Conservation (phyloP, 2,113 vertebrate genomes). For the Lophura nycthemera region DNA sequence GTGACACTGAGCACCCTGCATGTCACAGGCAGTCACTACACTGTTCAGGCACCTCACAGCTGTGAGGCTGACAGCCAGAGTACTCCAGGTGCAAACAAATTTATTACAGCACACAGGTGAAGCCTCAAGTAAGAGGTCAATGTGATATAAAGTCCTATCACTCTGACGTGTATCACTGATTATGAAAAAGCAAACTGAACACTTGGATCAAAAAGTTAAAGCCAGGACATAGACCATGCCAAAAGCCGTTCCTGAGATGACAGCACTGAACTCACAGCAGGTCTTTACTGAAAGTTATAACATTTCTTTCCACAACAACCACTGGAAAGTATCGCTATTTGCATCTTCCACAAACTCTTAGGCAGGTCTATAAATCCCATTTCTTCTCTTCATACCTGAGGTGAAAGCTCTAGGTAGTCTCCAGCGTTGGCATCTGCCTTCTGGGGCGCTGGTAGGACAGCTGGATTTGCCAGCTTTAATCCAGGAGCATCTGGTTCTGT, state of each 20-base stretch:
- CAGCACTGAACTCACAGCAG: background rate
- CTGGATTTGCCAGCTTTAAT: constrained; percentile 77
- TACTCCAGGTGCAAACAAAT: background rate
- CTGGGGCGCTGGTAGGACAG: constrained; percentile 76
- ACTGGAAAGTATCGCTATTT: background rate
- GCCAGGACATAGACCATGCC: background rate
- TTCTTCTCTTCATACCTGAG: constrained; percentile 77
- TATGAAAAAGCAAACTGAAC: background rate
- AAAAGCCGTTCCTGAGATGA: background rate
- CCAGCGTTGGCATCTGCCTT: constrained; percentile 46
- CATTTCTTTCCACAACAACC: background rate
- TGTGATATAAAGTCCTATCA: background rate
- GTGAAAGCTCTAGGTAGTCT: constrained; percentile 51
- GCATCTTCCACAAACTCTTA: background rate
- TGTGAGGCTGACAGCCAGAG: background rate
- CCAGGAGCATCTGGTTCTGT: constrained; percentile 68
- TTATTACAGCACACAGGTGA: background rate
- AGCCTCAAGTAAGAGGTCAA: background rate
- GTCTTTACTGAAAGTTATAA: background rate
- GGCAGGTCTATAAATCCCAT: background rate
- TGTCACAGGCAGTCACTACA: background rate
- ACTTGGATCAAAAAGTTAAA: background rate
- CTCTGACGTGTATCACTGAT: background rate
- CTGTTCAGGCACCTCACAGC: background rate
- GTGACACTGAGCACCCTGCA: fast-evolving